phyloP scores from a whole-genome alignment of 1,140 invertebrate genomes.

The Theocolax elegans region DNA sequence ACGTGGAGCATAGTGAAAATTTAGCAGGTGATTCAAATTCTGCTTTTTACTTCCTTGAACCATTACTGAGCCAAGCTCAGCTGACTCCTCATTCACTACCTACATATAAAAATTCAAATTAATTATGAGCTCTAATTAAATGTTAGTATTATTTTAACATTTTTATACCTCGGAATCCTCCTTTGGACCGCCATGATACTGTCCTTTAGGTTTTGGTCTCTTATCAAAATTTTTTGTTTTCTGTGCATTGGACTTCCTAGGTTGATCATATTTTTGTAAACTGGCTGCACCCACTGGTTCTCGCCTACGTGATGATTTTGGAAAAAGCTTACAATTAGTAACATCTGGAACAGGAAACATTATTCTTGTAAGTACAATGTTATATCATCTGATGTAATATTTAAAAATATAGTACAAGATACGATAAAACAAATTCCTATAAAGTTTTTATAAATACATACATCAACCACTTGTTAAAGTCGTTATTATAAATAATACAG shows the following conservation, averaged over 20 bases:
- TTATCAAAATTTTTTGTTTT: slow-evolving; percentile 77
- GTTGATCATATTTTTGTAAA: slow-evolving; percentile 72
- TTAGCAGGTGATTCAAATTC: slow-evolving; percentile 92
- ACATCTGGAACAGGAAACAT: slow-evolving; percentile 69
- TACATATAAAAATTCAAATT: slow-evolving; percentile 39
- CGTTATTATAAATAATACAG: no score
- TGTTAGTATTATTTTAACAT: neutral
- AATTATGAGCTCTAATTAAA: no score
- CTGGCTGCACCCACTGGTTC: slow-evolving; percentile 70
- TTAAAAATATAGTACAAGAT: no score
- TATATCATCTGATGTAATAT: no score
- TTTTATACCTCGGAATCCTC: slow-evolving; percentile 74
- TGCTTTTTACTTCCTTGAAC: slow-evolving; percentile 88
- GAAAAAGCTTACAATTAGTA: slow-evolving; percentile 71
- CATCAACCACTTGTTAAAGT: no score
- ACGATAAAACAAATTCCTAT: no score
- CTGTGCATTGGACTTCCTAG: slow-evolving; percentile 71
- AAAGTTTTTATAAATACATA: no score
- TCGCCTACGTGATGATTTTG: slow-evolving; percentile 72
- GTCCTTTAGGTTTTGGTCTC: slow-evolving; percentile 78
- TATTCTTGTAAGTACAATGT: no score
- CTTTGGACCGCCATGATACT: slow-evolving; percentile 75
- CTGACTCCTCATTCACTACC: slow-evolving; percentile 69
- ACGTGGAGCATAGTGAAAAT: slow-evolving; percentile 82
- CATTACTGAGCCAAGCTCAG: slow-evolving; percentile 85